These are phyloP conservation scores for Cercopithecus neglectus DNA, from an alignment of 2,797 vertebrate genomes.

Conservation along the genomic window DNA sequence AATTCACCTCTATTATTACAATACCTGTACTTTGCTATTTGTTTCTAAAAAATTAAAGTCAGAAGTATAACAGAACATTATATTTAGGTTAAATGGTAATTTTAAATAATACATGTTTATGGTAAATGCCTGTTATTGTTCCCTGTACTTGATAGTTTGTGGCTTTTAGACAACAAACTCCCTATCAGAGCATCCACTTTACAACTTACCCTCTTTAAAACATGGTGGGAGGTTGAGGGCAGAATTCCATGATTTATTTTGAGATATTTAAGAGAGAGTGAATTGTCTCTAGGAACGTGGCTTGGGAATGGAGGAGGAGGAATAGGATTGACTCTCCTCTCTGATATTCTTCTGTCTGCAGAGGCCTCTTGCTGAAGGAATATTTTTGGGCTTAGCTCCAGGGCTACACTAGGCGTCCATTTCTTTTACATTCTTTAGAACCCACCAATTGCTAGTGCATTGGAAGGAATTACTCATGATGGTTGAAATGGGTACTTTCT, in stretches of 20 bases:
- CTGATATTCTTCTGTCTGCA: neutral
- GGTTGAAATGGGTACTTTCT: neutral
- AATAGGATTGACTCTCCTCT: neutral
- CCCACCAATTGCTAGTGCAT: neutral
- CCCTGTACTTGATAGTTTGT: neutral
- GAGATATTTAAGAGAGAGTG: neutral
- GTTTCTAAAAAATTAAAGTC: neutral
- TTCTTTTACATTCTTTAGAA: neutral
- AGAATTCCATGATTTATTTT: neutral
- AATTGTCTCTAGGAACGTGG: neutral
- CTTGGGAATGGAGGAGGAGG: neutral
- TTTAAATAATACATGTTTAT: neutral
- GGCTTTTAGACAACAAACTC: neutral
- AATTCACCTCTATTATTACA: neutral
- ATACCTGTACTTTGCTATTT: conserved; percentile 16
- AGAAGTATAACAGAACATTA: neutral
- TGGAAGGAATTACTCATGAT: neutral
- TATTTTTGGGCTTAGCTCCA: neutral
- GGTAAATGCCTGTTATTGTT: neutral
- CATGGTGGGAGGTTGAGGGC: neutral
- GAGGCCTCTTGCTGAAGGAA: neutral
- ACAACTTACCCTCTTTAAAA: neutral
- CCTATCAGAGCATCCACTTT: neutral
- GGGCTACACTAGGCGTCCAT: no score
- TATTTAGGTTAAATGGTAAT: neutral